Conservation (phyloP, 2,797 vertebrate genomes). For the Fratercula arctica region DNA sequence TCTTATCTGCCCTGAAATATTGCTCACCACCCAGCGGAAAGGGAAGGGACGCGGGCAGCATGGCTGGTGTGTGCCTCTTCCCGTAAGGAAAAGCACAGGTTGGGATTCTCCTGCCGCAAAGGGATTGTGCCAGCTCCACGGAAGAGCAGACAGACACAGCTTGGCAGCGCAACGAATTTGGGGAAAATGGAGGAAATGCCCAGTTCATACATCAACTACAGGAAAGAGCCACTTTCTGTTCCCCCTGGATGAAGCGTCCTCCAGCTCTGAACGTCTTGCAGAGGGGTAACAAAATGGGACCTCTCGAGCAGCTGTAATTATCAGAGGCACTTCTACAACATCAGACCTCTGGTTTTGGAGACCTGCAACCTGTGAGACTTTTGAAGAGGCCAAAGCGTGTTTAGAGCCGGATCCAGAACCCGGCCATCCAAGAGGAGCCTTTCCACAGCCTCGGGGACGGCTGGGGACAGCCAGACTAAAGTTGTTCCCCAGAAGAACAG, state of each 20-base stretch:
- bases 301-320: background rate
- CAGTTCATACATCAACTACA: background rate
- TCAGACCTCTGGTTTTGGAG: background rate
- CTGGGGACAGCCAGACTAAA: background rate
- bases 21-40: background rate
- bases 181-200: background rate
- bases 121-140: background rate
- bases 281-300: background rate
- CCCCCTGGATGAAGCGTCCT: background rate
- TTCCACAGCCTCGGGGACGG: fast-evolving
- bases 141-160: background rate
- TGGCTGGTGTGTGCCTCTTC: background rate
- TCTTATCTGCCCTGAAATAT: background rate
- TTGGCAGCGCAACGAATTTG: background rate
- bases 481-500: fast-evolving
- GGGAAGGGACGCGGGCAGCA: fast-evolving
- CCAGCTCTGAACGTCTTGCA: background rate
- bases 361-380: background rate
- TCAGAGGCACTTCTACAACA: background rate
- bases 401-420: background rate
- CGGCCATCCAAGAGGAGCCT: fast-evolving
- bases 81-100: fast-evolving
- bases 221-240: background rate
- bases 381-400: fast-evolving
- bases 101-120: background rate